phyloP scores from a whole-genome alignment of 2,888 invertebrate species.

The Biston stratarius region DNA sequence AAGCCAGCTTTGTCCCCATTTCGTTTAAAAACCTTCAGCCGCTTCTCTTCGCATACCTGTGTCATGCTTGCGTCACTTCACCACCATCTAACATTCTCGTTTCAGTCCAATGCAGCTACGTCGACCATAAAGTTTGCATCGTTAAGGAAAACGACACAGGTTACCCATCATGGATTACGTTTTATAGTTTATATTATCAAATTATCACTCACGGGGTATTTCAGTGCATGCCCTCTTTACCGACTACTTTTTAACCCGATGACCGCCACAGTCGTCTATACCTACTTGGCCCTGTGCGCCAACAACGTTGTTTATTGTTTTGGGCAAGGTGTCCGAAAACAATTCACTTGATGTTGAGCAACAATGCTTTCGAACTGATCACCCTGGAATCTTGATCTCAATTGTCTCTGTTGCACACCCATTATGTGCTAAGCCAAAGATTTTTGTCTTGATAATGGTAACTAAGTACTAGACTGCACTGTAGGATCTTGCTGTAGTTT shows the following conservation, averaged over 20 bases:
- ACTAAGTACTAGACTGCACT: too few species aligned
- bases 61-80: constrained; percentile 59
- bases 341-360: too few species aligned
- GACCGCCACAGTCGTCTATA: neutral
- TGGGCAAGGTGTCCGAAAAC: too few species aligned
- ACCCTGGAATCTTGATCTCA: too few species aligned
- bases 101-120: constrained; percentile 70
- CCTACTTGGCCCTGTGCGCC: too few species aligned
- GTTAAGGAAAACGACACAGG: constrained; percentile 67
- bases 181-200: constrained; percentile 38
- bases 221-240: constrained; percentile 51
- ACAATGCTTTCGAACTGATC: too few species aligned
- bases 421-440: too few species aligned
- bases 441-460: too few species aligned
- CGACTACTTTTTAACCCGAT: neutral
- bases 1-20: neutral
- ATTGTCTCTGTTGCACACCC: too few species aligned
- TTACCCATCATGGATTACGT: constrained; percentile 52
- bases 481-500: too few species aligned
- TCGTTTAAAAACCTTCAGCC: neutral
- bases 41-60: constrained; percentile 33
- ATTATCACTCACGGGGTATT: constrained; percentile 51
- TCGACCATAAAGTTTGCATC: constrained; percentile 68
- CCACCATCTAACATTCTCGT: constrained; percentile 64
- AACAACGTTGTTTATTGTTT: too few species aligned